These are phyloP conservation scores for Pecten maximus DNA, from an alignment of 2,888 invertebrate species.

Conservation along the genomic window DNA sequence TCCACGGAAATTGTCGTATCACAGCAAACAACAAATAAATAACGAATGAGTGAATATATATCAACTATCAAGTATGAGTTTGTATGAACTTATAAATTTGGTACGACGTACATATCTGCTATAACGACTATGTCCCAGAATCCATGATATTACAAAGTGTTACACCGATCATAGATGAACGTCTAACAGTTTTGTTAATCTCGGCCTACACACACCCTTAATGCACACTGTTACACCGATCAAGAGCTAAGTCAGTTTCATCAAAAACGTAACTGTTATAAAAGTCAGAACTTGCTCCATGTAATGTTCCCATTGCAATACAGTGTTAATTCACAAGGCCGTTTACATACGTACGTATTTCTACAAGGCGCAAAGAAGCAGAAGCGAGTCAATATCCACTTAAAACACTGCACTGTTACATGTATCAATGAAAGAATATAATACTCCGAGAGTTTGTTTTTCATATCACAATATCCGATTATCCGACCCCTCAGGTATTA, in stretches of 20 bases:
- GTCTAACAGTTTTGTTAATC: background rate
- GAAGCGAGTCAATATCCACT: background rate
- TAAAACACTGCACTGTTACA: background rate
- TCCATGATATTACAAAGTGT: background rate
- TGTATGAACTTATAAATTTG: background rate
- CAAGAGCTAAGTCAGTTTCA: background rate
- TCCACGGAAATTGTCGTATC: background rate
- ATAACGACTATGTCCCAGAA: background rate
- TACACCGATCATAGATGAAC: background rate
- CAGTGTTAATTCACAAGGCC: background rate
- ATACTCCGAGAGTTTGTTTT: background rate
- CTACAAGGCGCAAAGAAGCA: background rate
- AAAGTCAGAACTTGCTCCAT: background rate
- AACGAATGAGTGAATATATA: background rate
- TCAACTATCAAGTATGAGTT: background rate
- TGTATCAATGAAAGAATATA: background rate
- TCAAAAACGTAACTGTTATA: background rate
- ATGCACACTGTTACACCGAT: background rate
- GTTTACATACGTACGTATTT: background rate
- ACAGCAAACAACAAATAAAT: conserved; percentile 30
- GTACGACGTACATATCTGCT: background rate
- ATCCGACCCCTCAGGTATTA: too few relatives aligned
- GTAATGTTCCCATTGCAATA: background rate
- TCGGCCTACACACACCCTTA: background rate
- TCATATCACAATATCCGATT: background rate